These are phyloP conservation scores for Tetramorium parvispinum DNA, from an alignment of 1,140 invertebrate species.

Conservation along the genomic window DNA sequence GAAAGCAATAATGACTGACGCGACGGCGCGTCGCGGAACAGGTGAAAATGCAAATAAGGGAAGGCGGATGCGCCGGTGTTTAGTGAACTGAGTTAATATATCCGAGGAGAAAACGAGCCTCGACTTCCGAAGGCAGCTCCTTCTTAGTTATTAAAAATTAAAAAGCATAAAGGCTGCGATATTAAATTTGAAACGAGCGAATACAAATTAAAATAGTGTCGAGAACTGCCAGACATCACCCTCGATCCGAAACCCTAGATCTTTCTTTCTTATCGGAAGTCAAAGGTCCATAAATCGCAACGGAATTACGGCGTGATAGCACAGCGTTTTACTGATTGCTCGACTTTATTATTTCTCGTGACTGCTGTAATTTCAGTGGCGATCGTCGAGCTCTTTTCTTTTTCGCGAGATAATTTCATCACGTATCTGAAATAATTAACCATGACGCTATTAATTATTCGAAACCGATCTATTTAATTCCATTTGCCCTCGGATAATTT, in stretches of 20 bases:
- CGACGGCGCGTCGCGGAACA: not conserved
- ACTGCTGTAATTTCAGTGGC: constrained; percentile 15
- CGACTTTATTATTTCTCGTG: constrained; percentile 38
- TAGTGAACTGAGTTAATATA: constrained; percentile 12
- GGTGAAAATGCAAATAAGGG: constrained; percentile 47
- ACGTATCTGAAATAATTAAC: constrained; percentile 33
- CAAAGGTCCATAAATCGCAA: constrained; percentile 27
- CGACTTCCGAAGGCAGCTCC: not conserved
- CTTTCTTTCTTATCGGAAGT: constrained; percentile 20
- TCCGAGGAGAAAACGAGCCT: not conserved
- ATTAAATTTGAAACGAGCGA: not conserved
- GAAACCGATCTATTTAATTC: constrained; percentile 42
- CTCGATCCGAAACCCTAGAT: not conserved
- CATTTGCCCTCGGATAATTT: constrained; percentile 48
- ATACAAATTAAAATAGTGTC: not conserved
- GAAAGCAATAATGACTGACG: constrained; percentile 44
- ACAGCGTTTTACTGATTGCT: constrained; percentile 18
- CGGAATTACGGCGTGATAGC: not conserved
- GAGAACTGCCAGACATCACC: not conserved
- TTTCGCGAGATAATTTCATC: constrained; percentile 38
- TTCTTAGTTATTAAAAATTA: not conserved
- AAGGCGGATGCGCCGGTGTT: constrained; percentile 21
- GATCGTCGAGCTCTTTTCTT: constrained; percentile 24
- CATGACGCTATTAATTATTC: constrained; percentile 42
- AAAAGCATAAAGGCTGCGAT: not conserved